phyloP scores from a whole-genome alignment of 2,888 invertebrate genomes.

The Limenitis camilla region DNA sequence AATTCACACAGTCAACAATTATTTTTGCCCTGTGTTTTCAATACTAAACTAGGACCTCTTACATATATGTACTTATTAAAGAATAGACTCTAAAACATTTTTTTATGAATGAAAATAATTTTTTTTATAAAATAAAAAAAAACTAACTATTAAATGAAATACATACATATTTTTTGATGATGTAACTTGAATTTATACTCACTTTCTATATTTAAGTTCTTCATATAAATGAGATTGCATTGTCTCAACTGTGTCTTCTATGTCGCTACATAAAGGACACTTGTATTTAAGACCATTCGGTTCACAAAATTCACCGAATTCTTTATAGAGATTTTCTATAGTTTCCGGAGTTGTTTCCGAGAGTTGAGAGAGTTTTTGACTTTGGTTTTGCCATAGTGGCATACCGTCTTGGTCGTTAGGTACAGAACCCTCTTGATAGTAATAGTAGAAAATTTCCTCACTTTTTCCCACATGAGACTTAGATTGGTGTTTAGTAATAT shows the following conservation, averaged over 20 bases:
- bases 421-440: conserved; percentile 63
- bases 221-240: conserved; percentile 80
- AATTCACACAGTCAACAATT: too few species aligned
- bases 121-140: too few species aligned
- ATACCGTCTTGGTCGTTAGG: conserved; percentile 46
- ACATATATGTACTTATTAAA: too few species aligned
- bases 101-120: too few species aligned
- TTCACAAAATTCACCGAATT: conserved; percentile 55
- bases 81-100: too few species aligned
- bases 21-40: too few species aligned
- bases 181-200: conserved; percentile 31
- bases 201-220: conserved; percentile 80
- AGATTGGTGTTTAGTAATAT: conserved; percentile 76
- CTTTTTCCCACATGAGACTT: conserved; percentile 69
- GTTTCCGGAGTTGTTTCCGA: conserved; percentile 28
- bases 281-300: conserved; percentile 72
- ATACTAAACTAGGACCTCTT: too few species aligned
- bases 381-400: conserved; percentile 53
- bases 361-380: conserved; percentile 33
- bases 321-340: conserved; percentile 41
- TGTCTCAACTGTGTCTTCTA: conserved; percentile 70
- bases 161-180: neutral
- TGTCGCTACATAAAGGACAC: conserved; percentile 77
- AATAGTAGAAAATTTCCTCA: conserved; percentile 65
- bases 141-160: neutral